Base-by-base conservation (phyloP, 2,113 vertebrate genomes). In the Probosciger aterrimus region DNA sequence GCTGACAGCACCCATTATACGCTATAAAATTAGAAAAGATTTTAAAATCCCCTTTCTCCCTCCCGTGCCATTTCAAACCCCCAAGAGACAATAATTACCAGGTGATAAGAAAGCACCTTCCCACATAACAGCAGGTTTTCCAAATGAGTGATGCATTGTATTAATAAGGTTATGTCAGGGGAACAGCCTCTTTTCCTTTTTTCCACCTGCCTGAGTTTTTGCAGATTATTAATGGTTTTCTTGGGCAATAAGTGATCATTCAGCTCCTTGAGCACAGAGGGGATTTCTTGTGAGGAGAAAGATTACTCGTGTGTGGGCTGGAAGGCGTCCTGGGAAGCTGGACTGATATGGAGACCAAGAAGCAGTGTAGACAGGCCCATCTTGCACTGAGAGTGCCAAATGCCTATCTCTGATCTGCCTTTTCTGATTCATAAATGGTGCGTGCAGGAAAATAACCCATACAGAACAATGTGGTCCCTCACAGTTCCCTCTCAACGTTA, bases 101-200 rank as follows among this genome's bases (percentile, higher is more conserved):
- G 92, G 88, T 90, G 93, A 81, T 84, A 84, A 93, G 82, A 93
- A 68, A 64, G 85, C 82, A 88, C 55, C 88, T 96, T 86, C 96
- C 92, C 86, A 92, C 93, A 12, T 88, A 90, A 81, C 75, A 93
- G 68, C 82, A 93, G 88, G 60, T 47, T 92, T 94, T 81, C 76
- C 90, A 78, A 27, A 41, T 57, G 73, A 93, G 55, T 39, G 11
- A 35, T 81, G 55, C 18, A 13, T 52, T 78, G 71, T 50, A 30
- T 78, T 90, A 68, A 81, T 88, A 70, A 86, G 86, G 77, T 78
- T 81, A 46, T 93, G 71, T 60, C 88, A 86, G 57, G 44, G 55
- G 39, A 93, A 37, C 55, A 84, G 39, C 28, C 39, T 71, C 30
- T 82, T 53, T 24, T 14, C 39, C 78, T 50, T 52, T 88, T 28